Conservation (phyloP, 2,797 vertebrate genomes). For the Sciurus vulgaris region DNA sequence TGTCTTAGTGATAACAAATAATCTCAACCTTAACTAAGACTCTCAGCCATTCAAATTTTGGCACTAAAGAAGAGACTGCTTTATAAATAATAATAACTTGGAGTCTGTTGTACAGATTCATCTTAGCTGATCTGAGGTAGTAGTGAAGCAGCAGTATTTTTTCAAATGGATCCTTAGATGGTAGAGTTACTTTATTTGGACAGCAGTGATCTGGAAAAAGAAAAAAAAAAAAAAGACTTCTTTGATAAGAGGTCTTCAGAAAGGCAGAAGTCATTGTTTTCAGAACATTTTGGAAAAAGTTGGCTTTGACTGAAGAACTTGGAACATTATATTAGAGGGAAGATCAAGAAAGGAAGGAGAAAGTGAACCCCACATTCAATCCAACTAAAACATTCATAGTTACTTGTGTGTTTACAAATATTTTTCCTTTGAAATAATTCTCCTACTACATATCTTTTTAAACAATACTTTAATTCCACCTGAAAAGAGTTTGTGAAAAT, state of each 20-base stretch:
- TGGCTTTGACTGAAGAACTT: background rate
- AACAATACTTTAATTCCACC: background rate
- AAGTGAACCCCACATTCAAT: rapidly evolving
- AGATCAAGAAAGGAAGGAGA: background rate
- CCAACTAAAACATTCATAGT: background rate
- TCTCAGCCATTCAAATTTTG: background rate
- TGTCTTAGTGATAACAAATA: background rate
- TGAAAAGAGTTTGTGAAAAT: background rate
- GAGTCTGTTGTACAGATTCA: background rate
- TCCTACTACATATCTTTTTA: background rate
- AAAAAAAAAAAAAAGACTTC: background rate
- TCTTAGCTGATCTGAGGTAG: background rate
- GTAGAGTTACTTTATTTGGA: background rate
- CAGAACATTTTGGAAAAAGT: background rate
- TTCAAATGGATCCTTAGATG: background rate
- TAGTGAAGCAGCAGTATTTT: background rate
- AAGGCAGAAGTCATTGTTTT: background rate
- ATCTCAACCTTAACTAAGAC: background rate
- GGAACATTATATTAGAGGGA: background rate
- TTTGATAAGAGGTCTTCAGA: background rate
- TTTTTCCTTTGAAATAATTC: background rate
- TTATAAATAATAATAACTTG: background rate
- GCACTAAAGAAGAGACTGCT: background rate
- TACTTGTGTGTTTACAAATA: background rate
- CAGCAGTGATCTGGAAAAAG: background rate